Evolutionary conservation across 2,888 invertebrate species (phyloP), one percentile per base, ranked within the genome.

Genomic region (Lasioglossum morio): DNA sequence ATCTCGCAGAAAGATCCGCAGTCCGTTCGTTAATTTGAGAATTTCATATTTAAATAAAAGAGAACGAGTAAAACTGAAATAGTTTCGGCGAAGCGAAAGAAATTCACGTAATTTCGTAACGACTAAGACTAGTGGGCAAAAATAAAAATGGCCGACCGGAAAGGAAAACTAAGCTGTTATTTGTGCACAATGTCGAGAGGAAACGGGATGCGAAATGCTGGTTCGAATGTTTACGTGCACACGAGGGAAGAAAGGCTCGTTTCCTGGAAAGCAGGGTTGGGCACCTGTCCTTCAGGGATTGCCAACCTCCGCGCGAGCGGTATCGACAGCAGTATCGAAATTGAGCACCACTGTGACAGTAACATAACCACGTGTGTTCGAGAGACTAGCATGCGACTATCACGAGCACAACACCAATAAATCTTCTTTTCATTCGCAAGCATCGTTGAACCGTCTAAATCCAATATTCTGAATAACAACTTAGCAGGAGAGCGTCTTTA

Each of bases 231-330:
- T 92, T 87, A 85, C 87, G 91, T 88, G 87, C 89, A 87, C 89
- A 92, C 87, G 83, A 82, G 88, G 88, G 92, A 91, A 87, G 92
- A 91, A 92, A 92, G 90, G 89, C 89, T 86, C 89, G 93, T 94
- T 94, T 95, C 94, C 94, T 94, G 94, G 94, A 94, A 94, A 94
- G 94, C 91, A 92, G 93, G 94, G 94, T 94, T 93, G 94, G 94
- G 94, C 95, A 94, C 95, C 95, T 95, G 95, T 94, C 94, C 93
- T 92, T 93, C 94, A 94, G 94, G 88, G 94, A 83, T 81, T 92
- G 81, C 89, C 94, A 91, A 94, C 92, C 73, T 77, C 12, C n/a
- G 53, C 69, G 63, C 37, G 16, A 82, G n/a, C 30, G 63, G 19
- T 43, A 23, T 43, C 66, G 30, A 74, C 75, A 30, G 57, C 75